Evolutionary conservation across 1,140 invertebrate species (phyloP), one percentile per base, ranked within the genome.

Genomic region (Probaryconus sp.): DNA sequence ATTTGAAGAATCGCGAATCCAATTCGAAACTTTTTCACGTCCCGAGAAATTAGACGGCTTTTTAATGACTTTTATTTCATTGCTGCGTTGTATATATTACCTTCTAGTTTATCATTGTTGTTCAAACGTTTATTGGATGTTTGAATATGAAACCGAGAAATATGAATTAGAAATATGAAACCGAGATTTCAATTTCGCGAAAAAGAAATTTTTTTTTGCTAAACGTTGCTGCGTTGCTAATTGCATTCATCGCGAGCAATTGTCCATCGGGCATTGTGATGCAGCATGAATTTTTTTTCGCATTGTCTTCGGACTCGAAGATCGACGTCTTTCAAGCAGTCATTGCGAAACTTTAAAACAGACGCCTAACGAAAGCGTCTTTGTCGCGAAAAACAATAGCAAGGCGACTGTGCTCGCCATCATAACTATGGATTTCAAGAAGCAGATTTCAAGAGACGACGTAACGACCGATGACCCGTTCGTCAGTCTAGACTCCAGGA

Each of bases 231-330:
- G n/a, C n/a, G n/a, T n/a, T n/a, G n/a, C n/a, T n/a, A n/a, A n/a
- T n/a, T n/a, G n/a, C n/a, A n/a, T 56, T 67, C 18, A 30, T 33
- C 10, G 16, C n/a, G 9, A 13, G 0, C 51, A 14, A 58, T 42
- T 58, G 50, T 56, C n/a, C 7, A n/a, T n/a, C 31, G 9, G 16
- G 1, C 5, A 2, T 14, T 20, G 33, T 63, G 51, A 48, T 64
- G n/a, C 18, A 16, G 14, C 42, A 26, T 65, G 53, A 47, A 65
- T 65, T 65, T 40, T 55, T 65, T 65, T 65, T 47, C 20, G 17
- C 30, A n/a, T n/a, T n/a, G n/a, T n/a, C n/a, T n/a, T n/a, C n/a
- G n/a, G n/a, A n/a, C n/a, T n/a, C n/a, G 11, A 47, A 64, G 48
- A 45, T 47, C 50, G 31, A 30, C 30, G 47, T 26, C n/a, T 35